Percentiles rank a stretch among this genome's conserved stretches.
These are phyloP conservation scores for Metopia argyrocephala DNA, from an alignment of 2,888 invertebrate genomes.

Conservation along the genomic window DNA sequence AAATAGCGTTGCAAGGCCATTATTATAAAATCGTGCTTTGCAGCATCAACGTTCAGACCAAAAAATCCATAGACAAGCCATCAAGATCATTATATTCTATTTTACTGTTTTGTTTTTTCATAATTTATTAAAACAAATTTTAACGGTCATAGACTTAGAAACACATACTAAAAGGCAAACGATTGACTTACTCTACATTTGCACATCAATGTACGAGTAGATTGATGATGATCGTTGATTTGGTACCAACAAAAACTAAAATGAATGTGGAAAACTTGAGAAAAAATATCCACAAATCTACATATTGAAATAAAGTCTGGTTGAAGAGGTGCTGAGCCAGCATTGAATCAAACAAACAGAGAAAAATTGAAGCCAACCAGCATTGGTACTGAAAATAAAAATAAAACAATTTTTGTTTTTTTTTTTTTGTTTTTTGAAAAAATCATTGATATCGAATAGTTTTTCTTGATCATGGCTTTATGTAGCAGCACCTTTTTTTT, in stretches of 20 bases:
- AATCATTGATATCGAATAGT: constrained; percentile 40
- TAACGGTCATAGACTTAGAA: not conserved
- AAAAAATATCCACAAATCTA: constrained; percentile 42
- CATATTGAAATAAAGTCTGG: constrained; percentile 42
- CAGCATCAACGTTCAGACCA: constrained; percentile 4
- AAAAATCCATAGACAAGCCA: not conserved
- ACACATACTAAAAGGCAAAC: constrained; percentile 40
- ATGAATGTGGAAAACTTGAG: not conserved
- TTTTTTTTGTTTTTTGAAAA: no score
- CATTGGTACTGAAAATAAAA: constrained; percentile 43
- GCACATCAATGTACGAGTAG: constrained; percentile 59
- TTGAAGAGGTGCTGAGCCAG: constrained; percentile 42
- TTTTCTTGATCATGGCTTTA: constrained; percentile 41
- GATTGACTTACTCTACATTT: constrained; percentile 61
- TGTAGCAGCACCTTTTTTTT: constrained; percentile 31
- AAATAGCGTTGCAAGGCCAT: constrained; percentile 62
- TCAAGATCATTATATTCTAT: constrained; percentile 34
- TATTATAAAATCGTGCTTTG: constrained; percentile 58
- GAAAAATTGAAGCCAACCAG: not conserved
- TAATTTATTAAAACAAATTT: constrained; percentile 15
- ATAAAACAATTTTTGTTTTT: no score
- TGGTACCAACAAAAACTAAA: constrained; percentile 7
- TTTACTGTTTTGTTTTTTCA: not conserved
- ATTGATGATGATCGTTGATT: constrained; percentile 59
- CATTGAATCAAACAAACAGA: constrained; percentile 6